These are phyloP conservation scores for Tachystola acroxantha DNA, from an alignment of 2,888 invertebrate genomes.

Conservation along the genomic window DNA sequence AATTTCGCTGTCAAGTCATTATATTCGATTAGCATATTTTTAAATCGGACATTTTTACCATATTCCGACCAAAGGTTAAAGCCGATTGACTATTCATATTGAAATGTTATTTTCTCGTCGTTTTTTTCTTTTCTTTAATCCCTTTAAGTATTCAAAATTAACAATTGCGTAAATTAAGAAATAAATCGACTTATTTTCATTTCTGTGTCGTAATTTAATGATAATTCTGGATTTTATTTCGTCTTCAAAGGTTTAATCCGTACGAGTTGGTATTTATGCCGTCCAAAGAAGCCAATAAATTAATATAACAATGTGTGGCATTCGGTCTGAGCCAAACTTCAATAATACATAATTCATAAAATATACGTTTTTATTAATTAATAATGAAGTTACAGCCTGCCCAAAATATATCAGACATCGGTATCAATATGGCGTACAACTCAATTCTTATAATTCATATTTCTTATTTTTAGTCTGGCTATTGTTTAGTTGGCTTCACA, in stretches of 20 bases:
- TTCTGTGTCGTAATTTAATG: slow-evolving; percentile 18
- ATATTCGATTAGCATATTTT: slow-evolving; percentile 38
- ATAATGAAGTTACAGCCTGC: slow-evolving; percentile 43
- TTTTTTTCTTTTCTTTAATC: slow-evolving; percentile 3
- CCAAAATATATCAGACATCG: slow-evolving; percentile 32
- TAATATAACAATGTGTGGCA: slow-evolving; percentile 46
- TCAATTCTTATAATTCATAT: slow-evolving; percentile 62
- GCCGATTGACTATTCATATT: slow-evolving; percentile 14
- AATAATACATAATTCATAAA: slow-evolving; percentile 61
- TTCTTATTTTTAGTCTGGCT: slow-evolving; percentile 60
- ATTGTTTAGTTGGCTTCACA: slow-evolving; percentile 46
- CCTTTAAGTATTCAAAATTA: slow-evolving; percentile 8
- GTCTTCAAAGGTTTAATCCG: slow-evolving; percentile 7
- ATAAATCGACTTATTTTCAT: slow-evolving; percentile 13
- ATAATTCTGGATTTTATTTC: slow-evolving; percentile 12
- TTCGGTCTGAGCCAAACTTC: slow-evolving; percentile 29
- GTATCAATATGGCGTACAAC: slow-evolving; percentile 35
- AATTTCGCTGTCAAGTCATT: slow-evolving; percentile 39
- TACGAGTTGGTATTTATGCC: slow-evolving; percentile 35
- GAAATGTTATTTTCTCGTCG: slow-evolving; percentile 6
- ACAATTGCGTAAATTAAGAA: slow-evolving; percentile 13
- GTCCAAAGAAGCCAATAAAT: slow-evolving; percentile 49
- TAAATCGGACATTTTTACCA: slow-evolving; percentile 20
- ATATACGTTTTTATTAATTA: slow-evolving; percentile 65
- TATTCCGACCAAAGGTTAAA: slow-evolving; percentile 17